phyloP scores from a whole-genome alignment of 2,888 invertebrate species.

The Platynereis dumerilii region DNA sequence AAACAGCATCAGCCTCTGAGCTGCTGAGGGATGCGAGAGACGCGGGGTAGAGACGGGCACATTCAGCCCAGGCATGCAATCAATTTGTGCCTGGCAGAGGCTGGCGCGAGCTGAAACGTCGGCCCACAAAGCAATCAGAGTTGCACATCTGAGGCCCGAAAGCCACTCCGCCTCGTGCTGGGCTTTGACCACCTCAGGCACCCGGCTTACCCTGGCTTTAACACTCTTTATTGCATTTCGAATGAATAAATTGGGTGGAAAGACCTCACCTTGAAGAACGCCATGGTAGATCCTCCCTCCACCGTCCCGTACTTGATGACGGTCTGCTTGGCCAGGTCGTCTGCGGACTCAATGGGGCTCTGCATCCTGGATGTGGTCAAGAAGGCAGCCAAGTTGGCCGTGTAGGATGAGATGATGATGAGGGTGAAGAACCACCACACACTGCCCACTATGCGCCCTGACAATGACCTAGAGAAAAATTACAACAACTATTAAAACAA shows the following conservation, averaged over 20 bases:
- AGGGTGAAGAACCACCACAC: constrained; percentile 99
- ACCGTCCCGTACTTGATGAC: constrained; percentile 91
- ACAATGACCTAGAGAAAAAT: constrained; percentile 76
- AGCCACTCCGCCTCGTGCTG: no score
- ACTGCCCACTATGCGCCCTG: constrained; percentile 93
- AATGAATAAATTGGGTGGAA: constrained; percentile 2
- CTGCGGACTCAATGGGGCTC: constrained; percentile 90
- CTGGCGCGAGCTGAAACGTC: not conserved
- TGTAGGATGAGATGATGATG: constrained; percentile 97
- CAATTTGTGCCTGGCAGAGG: not conserved
- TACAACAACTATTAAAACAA: no score
- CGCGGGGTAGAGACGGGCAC: no score
- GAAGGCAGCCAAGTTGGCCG: constrained; percentile 93
- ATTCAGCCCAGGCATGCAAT: constrained; percentile 4
- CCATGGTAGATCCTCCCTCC: constrained; percentile 77
- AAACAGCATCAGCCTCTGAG: no score
- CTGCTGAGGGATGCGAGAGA: no score
- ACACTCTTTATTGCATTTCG: not conserved
- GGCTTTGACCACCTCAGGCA: no score
- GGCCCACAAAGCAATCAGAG: no score
- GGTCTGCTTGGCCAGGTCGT: constrained; percentile 87
- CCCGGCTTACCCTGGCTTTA: no score
- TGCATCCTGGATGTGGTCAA: constrained; percentile 96
- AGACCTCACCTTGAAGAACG: constrained; percentile 77
- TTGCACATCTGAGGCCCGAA: no score